phyloP scores from a whole-genome alignment of 2,113 vertebrate genomes.

The Zingel zingel region DNA sequence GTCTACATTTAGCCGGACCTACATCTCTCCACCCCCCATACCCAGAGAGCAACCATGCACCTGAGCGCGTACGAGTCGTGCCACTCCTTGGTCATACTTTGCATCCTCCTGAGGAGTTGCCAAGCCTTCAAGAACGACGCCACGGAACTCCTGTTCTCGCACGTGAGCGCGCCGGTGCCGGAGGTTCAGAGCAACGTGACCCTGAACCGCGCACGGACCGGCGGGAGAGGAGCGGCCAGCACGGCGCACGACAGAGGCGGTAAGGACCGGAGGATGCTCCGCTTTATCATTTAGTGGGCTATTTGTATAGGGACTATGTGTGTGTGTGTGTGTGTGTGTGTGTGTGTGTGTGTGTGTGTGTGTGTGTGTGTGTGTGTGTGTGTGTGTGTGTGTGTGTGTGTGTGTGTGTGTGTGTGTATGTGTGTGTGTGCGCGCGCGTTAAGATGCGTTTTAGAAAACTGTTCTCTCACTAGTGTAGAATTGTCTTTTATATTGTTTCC shows the following conservation, averaged over 20 bases:
- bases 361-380: background rate
- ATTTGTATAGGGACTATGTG: background rate
- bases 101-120: slow-evolving; percentile 88
- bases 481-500: background rate
- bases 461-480: background rate
- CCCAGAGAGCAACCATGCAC: slow-evolving; percentile 83
- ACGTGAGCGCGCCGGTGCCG: slow-evolving; percentile 82
- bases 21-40: background rate
- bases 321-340: background rate
- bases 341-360: background rate
- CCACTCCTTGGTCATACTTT: slow-evolving; percentile 86
- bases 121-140: slow-evolving; percentile 93
- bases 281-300: background rate
- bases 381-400: background rate
- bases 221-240: slow-evolving; percentile 86
- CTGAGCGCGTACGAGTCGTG: slow-evolving; percentile 83
- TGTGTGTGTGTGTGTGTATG: too few species aligned
- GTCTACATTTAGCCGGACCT: background rate
- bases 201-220: slow-evolving; percentile 91
- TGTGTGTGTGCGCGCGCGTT: too few species aligned
- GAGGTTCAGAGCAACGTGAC: slow-evolving; percentile 88
- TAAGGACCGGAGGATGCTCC: slow-evolving; percentile 75
- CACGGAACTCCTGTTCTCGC: slow-evolving; percentile 92
- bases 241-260: slow-evolving; percentile 85
- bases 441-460: background rate